These are phyloP conservation scores for Pogonophryne albipinna DNA, from an alignment of 2,797 vertebrate genomes.

Conservation along the genomic window DNA sequence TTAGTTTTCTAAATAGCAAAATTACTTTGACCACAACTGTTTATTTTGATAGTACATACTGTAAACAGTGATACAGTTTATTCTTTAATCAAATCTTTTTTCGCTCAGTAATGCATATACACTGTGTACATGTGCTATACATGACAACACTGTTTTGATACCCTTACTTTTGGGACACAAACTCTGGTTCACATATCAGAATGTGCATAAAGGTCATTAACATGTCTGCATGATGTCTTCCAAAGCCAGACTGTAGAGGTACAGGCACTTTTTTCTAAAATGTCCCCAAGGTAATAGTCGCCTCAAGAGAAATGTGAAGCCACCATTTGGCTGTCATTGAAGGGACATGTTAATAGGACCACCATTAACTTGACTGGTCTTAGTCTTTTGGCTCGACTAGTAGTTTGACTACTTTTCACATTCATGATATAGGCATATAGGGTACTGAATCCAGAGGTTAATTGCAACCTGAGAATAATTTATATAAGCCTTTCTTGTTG, in stretches of 20 bases:
- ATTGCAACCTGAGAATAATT: too few species aligned
- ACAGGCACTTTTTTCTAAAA: slow-evolving; percentile 17
- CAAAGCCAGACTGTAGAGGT: slow-evolving; percentile 11
- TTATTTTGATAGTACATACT: too few species aligned
- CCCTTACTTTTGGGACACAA: slow-evolving; percentile 13
- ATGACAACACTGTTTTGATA: background rate
- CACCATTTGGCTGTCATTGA: slow-evolving; percentile 25
- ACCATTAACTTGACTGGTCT: slow-evolving; percentile 35
- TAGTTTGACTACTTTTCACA: slow-evolving; percentile 9
- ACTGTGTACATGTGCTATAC: background rate
- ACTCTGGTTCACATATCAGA: slow-evolving; percentile 23
- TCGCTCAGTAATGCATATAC: background rate
- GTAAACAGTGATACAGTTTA: background rate
- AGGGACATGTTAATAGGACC: slow-evolving; percentile 13
- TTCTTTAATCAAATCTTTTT: background rate
- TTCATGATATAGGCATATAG: background rate
- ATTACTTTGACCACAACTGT: too few species aligned
- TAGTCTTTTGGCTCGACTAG: background rate
- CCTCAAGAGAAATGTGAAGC: slow-evolving; percentile 37
- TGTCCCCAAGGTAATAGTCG: background rate
- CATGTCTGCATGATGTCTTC: slow-evolving; percentile 10
- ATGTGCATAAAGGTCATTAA: slow-evolving; percentile 30
- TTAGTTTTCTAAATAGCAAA: too few species aligned
- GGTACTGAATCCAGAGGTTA: too few species aligned
- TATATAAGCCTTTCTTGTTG: too few species aligned